Conservation (phyloP, 2,888 invertebrate species). For the Smittia aterrima region DNA sequence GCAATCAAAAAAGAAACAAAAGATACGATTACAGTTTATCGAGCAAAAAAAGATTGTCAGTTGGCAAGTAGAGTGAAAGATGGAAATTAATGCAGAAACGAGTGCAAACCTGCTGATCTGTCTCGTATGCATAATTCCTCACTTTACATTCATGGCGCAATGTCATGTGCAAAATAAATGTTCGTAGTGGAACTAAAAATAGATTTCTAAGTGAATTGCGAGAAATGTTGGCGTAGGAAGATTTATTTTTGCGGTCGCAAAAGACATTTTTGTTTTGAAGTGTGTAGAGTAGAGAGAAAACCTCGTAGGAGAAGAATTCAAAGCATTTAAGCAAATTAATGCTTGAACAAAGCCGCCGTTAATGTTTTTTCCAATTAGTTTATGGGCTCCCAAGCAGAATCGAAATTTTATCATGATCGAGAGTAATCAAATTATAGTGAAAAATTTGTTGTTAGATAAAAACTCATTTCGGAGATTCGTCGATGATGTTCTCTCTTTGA, state of each 20-base stretch:
- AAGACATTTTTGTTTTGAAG: background rate
- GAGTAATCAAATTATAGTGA: background rate
- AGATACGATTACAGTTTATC: background rate
- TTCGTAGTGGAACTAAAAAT: conserved; percentile 16
- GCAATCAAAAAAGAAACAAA: background rate
- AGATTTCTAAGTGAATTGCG: conserved; percentile 21
- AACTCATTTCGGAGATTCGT: background rate
- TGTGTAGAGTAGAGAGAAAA: background rate
- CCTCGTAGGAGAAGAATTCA: background rate
- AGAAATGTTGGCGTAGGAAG: background rate
- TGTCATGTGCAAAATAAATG: conserved; percentile 14
- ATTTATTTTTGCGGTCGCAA: conserved; percentile 13
- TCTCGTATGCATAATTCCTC: conserved; percentile 24
- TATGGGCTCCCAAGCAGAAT: background rate
- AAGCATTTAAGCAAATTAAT: background rate
- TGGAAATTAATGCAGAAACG: background rate
- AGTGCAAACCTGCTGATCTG: background rate
- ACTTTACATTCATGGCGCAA: conserved; percentile 27
- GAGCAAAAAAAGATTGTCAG: no score
- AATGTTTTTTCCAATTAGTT: background rate
- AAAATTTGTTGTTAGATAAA: background rate
- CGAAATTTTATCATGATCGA: background rate
- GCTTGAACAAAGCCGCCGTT: background rate
- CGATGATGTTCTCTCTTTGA: no score
- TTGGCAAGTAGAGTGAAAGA: no score